Base-by-base conservation (phyloP, 2,888 invertebrate genomes). In the Chouioia cunea region DNA sequence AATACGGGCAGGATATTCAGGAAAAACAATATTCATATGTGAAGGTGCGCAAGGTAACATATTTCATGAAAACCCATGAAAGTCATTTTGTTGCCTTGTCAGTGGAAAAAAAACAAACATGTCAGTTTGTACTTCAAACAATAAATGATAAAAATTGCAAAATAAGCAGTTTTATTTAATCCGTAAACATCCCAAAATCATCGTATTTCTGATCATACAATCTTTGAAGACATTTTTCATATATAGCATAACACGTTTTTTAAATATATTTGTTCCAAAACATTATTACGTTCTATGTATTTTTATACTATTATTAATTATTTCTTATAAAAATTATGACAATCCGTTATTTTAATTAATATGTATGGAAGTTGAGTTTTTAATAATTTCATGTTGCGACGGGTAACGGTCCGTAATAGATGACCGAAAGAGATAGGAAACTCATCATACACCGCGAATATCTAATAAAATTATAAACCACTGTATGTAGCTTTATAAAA, bases 41-140 rank as follows among this genome's bases (percentile, higher is more conserved):
- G 16, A 15, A 36, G 50, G 12, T 46, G 18, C 50, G 65, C 36
- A 36, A 22, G 56, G 70, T 65, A 57, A 60, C 66, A n/a, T 70
- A 65, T 64, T 71, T 62, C 52, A 67, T 16, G 60, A 54, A 70
- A 70, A 47, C 46, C 57, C 15, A 67, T 20, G 43, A 50, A 36
- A 16, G 58, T 53, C 22, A 48, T 73, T 58, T 64, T 57, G 60
- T 67, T 62, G 67, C 65, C 63, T 66, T 63, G 36, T 18, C 43
- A 22, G 56, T 65, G 64, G 46, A 52, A 59, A n/a, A 50, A 4
- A 66, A 71, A 53, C 58, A 50, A 69, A 57, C 50, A 44, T 71
- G 60, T 71, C 65, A 67, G 71, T 68, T 71, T 71, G 67, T 73
- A 68, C 68, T 68, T 65, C 67, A 71, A 73, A 73, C 46, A 69